Evolutionary conservation across 2,113 vertebrate genomes (phyloP).

Genomic region (Mustelus asterias): DNA sequence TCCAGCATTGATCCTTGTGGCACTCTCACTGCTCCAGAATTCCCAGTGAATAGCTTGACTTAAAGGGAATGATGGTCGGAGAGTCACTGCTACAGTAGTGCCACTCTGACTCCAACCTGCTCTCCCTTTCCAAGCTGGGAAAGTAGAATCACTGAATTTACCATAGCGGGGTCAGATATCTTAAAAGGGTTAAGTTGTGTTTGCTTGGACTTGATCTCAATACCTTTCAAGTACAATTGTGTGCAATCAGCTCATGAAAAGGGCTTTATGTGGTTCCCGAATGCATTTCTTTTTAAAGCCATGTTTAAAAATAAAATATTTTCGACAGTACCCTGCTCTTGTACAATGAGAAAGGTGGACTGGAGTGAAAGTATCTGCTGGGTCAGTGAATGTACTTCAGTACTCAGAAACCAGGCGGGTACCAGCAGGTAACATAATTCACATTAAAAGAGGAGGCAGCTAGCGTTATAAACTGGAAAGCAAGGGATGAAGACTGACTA

Average conservation of each 20-base stretch:
- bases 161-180: background rate
- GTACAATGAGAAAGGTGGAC: too few relatives aligned
- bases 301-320: background rate
- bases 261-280: background rate
- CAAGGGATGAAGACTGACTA: background rate
- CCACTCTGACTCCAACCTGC: background rate
- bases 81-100: background rate
- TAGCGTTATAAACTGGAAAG: background rate
- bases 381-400: background rate
- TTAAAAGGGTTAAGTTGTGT: constrained; percentile 4
- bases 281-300: background rate
- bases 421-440: background rate
- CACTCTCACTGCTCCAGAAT: background rate
- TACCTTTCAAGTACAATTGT: background rate
- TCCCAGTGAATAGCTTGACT: background rate
- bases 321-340: background rate
- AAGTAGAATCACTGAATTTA: background rate
- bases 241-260: background rate
- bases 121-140: background rate
- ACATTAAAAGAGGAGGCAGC: background rate
- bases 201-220: background rate
- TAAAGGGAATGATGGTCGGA: background rate
- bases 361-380: background rate
- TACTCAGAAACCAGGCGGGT: background rate
- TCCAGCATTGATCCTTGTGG: too few relatives aligned